Evolutionary conservation across 2,113 vertebrate species (phyloP).

Genomic region (Thamnophis sirtalis): DNA sequence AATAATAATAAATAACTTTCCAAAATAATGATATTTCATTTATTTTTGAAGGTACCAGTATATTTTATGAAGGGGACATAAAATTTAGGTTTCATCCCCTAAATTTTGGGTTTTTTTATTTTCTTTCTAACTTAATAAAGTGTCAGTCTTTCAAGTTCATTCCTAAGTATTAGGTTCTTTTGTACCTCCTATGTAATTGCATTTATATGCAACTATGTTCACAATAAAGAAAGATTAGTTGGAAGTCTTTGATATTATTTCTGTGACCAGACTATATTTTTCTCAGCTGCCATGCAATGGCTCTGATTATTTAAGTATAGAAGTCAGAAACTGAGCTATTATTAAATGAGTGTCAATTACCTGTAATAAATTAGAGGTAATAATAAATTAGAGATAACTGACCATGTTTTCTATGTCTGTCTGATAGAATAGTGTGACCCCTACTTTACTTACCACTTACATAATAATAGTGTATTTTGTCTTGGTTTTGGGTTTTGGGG

Average conservation of each 20-base stretch:
- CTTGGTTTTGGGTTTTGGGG: conserved; percentile 17
- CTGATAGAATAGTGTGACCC: conserved; percentile 6
- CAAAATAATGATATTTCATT: neutral
- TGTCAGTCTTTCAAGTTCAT: neutral
- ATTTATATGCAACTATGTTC: neutral
- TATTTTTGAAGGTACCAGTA: neutral
- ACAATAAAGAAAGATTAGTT: neutral
- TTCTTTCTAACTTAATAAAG: neutral
- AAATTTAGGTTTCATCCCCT: neutral
- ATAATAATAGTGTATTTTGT: neutral
- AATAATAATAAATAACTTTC: no score
- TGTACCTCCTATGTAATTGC: neutral
- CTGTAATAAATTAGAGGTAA: neutral
- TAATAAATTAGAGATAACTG: no score
- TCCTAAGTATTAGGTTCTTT: neutral
- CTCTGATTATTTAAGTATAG: neutral
- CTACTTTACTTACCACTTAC: neutral
- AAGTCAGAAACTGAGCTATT: neutral
- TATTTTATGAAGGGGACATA: neutral
- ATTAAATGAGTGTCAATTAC: neutral
- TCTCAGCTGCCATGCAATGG: neutral
- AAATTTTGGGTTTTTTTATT: neutral
- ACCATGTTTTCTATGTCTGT: neutral
- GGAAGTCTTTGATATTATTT: neutral
- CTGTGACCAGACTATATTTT: neutral